These are phyloP conservation scores for Semnornis frantzii DNA, from an alignment of 2,113 vertebrate species.

Conservation along the genomic window DNA sequence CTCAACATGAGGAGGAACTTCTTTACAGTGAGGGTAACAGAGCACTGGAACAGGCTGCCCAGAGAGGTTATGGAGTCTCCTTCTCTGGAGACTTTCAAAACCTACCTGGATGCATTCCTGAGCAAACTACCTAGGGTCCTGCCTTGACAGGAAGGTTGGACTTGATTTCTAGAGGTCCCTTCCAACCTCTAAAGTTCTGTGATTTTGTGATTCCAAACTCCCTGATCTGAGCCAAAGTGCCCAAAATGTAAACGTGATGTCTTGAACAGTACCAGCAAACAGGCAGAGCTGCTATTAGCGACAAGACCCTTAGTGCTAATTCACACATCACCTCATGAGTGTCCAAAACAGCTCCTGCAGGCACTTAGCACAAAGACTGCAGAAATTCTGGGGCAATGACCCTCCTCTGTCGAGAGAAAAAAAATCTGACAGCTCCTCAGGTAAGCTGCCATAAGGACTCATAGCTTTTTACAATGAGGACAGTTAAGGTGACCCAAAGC, in stretches of 20 bases:
- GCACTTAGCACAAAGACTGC: not conserved
- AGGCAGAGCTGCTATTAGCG: not conserved
- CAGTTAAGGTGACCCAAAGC: not conserved
- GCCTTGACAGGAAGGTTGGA: too few relatives aligned
- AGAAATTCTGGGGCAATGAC: not conserved
- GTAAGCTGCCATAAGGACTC: not conserved
- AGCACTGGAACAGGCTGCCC: too few relatives aligned
- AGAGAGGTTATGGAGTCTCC: too few relatives aligned
- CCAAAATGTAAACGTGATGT: not conserved
- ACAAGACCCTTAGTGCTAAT: not conserved
- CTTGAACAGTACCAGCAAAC: not conserved
- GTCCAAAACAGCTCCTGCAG: not conserved
- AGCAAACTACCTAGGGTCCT: too few relatives aligned
- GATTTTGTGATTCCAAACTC: not conserved
- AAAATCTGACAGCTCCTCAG: fast-evolving
- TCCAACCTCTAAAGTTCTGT: too few relatives aligned
- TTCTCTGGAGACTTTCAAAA: too few relatives aligned
- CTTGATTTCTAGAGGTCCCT: too few relatives aligned
- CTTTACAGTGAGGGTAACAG: too few relatives aligned
- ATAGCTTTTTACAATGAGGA: not conserved
- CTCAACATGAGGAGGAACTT: too few relatives aligned
- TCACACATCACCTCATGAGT: not conserved
- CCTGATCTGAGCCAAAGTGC: not conserved
- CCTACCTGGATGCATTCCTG: too few relatives aligned
- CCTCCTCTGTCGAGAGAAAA: not conserved